A percentile compares a stretch with the other conserved stretches of the same genome.
These are phyloP conservation scores for Ctenopoma multispine DNA, from an alignment of 2,797 vertebrate species.

Conservation along the genomic window DNA sequence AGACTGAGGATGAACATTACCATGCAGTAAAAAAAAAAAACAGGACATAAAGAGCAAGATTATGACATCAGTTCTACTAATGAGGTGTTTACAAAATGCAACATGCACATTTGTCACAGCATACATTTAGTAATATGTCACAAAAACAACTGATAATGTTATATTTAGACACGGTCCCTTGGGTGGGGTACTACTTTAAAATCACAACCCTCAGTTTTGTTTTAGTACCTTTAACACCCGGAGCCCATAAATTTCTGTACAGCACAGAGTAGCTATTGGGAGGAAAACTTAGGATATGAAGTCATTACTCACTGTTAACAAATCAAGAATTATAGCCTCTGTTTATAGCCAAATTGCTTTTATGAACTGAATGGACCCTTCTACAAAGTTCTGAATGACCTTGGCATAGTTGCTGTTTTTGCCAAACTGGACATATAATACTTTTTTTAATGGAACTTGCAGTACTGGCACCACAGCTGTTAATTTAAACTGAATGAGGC, in stretches of 20 bases:
- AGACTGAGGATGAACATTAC: too few species aligned
- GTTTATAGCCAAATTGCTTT: neutral
- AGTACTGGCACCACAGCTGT: slow-evolving; percentile 14
- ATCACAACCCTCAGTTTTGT: slow-evolving; percentile 1
- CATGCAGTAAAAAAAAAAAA: too few species aligned
- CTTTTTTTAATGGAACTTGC: slow-evolving; percentile 18
- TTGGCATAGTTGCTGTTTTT: slow-evolving; percentile 11
- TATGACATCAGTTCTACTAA: too few species aligned
- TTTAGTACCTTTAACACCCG: slow-evolving; percentile 1
- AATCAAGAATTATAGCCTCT: neutral
- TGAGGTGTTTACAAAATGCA: too few species aligned
- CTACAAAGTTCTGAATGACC: slow-evolving; percentile 32
- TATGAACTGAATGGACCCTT: slow-evolving; percentile 4
- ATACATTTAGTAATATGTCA: too few species aligned
- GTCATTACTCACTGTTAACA: neutral
- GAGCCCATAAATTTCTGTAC: neutral
- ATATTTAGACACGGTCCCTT: neutral
- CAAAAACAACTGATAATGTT: too few species aligned
- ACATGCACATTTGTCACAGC: too few species aligned
- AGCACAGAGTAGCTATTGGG: neutral
- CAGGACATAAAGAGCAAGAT: too few species aligned
- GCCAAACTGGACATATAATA: slow-evolving; percentile 23
- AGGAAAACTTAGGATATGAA: neutral
- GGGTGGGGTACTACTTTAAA: neutral
- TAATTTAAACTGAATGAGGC: slow-evolving; percentile 40